Evolutionary conservation across 2,797 vertebrate genomes (phyloP).

Genomic region (Trachurus trachurus): DNA sequence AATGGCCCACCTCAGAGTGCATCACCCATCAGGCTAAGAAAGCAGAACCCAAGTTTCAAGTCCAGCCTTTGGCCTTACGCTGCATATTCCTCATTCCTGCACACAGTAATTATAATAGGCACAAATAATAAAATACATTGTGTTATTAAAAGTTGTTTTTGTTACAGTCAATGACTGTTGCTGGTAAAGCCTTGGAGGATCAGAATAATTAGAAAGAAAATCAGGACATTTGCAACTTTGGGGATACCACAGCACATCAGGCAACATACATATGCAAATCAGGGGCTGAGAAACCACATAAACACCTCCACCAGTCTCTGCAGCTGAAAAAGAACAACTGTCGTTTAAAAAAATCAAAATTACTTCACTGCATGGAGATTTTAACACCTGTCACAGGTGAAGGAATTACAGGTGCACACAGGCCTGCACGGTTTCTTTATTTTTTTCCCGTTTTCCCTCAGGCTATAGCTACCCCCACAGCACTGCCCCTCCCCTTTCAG

Average conservation of each 20-base stretch:
- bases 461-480: constrained; percentile 36
- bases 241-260: constrained; percentile 26
- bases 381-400: constrained; percentile 12
- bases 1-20: too few species aligned
- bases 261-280: constrained; percentile 55
- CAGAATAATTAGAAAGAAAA: constrained; percentile 9
- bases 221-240: constrained; percentile 20
- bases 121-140: too few species aligned
- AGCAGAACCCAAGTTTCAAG: too few species aligned
- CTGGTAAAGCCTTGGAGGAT: background rate
- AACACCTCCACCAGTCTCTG: background rate
- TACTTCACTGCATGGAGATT: background rate
- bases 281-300: background rate
- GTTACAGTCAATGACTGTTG: background rate
- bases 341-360: constrained; percentile 21
- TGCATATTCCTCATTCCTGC: too few species aligned
- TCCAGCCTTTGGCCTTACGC: too few species aligned
- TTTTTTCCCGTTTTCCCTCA: constrained; percentile 61
- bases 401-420: constrained; percentile 41
- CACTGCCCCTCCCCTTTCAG: constrained; percentile 65
- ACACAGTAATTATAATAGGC: too few species aligned
- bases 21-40: too few species aligned
- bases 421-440: constrained; percentile 24
- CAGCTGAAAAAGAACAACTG: background rate
- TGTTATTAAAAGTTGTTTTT: background rate